These are phyloP conservation scores for Bombyx huttoni DNA, from an alignment of 2,888 invertebrate genomes.

Conservation along the genomic window DNA sequence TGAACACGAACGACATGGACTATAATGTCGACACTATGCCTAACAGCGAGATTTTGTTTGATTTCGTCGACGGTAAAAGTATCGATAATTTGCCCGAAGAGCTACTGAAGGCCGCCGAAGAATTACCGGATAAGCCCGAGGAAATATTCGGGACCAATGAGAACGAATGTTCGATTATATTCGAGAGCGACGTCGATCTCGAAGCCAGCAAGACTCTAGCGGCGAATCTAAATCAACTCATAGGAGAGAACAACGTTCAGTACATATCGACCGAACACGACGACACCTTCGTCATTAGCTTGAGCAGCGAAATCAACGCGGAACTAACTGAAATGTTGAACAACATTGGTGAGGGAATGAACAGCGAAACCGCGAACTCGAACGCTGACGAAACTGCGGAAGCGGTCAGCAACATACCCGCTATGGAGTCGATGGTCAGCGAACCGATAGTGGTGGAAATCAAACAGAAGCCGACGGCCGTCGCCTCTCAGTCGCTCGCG, in stretches of 20 bases:
- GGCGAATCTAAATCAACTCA: constrained; percentile 58
- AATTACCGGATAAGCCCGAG: constrained; percentile 19
- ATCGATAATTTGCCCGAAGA: constrained; percentile 51
- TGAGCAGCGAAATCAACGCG: constrained; percentile 59
- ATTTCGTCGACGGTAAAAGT: constrained; percentile 38
- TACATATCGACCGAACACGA: constrained; percentile 63
- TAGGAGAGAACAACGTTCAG: constrained; percentile 58
- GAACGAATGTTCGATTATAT: constrained; percentile 59
- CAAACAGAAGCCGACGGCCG: constrained; percentile 6
- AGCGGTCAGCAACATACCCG: background rate
- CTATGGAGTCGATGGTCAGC: constrained; percentile 6
- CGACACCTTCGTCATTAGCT: constrained; percentile 61
- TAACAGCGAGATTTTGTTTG: constrained; percentile 41
- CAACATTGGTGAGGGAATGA: constrained; percentile 43
- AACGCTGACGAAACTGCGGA: constrained; percentile 7
- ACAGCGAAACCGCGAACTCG: constrained; percentile 12
- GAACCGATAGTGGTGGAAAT: constrained; percentile 23
- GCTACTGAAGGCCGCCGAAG: constrained; percentile 33
- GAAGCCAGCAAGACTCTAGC: constrained; percentile 59
- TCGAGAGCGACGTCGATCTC: constrained; percentile 61
- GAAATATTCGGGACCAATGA: constrained; percentile 32
- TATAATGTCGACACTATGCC: constrained; percentile 24
- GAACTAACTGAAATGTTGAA: constrained; percentile 61
- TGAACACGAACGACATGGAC: constrained; percentile 29
- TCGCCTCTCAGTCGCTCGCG: background rate